phyloP scores from a whole-genome alignment of 2,113 vertebrate genomes.

The Syngnathus typhle region DNA sequence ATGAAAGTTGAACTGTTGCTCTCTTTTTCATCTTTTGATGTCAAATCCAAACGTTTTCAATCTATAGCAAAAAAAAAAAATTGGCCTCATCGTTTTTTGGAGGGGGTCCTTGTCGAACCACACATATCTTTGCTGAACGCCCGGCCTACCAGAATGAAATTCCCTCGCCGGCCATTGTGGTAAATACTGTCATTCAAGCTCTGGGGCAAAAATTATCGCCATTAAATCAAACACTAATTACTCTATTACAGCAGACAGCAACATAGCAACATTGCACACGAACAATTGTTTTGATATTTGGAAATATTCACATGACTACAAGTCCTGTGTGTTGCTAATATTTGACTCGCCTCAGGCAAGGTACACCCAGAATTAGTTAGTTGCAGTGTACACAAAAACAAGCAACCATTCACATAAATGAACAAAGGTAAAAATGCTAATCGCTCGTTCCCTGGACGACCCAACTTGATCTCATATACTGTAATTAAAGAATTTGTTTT shows the following conservation, averaged over 20 bases:
- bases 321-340: background rate
- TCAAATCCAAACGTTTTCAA: background rate
- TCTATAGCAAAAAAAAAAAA: background rate
- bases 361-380: background rate
- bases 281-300: background rate
- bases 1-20: background rate
- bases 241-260: background rate
- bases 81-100: background rate
- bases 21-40: slow-evolving; percentile 1
- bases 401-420: background rate
- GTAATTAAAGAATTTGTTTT: no score
- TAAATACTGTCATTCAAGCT: background rate
- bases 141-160: background rate
- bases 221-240: background rate
- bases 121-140: background rate
- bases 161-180: background rate
- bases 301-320: background rate
- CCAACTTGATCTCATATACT: no score
- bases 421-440: background rate
- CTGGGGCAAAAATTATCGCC: background rate
- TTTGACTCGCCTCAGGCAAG: background rate
- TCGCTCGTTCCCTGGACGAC: no score
- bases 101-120: background rate
- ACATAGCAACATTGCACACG: background rate
- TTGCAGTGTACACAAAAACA: background rate